Percentiles rank a stretch among this genome's conserved stretches.
Evolutionary conservation across 2,113 vertebrate species (phyloP).

Genomic region (Trematomus loennbergii): DNA sequence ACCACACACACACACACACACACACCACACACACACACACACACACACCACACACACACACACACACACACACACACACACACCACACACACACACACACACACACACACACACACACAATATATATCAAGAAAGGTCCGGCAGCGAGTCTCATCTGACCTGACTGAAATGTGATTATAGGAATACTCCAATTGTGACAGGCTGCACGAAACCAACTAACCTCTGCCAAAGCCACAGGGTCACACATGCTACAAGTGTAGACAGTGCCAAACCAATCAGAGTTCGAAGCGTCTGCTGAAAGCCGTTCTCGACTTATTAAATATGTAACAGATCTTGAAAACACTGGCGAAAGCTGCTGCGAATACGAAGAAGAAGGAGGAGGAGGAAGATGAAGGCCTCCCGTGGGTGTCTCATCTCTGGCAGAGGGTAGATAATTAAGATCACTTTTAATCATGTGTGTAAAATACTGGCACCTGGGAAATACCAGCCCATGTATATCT

Average conservation of each 20-base stretch:
- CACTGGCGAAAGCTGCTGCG: constrained; percentile 14
- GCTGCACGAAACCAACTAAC: background rate
- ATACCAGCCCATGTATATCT: constrained; percentile 11
- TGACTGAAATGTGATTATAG: constrained; percentile 28
- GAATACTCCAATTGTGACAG: constrained; percentile 18
- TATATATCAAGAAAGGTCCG: constrained; percentile 43
- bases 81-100: background rate
- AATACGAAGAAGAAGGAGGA: background rate
- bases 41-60: no score
- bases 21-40: no score
- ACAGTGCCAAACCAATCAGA: constrained; percentile 31
- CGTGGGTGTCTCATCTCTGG: constrained; percentile 49
- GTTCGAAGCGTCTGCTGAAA: constrained; percentile 22
- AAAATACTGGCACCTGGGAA: constrained; percentile 54
- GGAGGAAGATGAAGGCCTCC: background rate
- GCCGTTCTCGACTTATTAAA: constrained; percentile 44
- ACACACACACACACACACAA: constrained; percentile 5
- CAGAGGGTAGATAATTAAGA: constrained; percentile 62
- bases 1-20: no score
- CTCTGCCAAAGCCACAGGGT: background rate
- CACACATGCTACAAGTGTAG: constrained; percentile 1
- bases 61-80: constrained; percentile 7
- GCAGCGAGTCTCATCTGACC: constrained; percentile 50
- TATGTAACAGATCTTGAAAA: constrained; percentile 47
- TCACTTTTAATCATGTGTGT: constrained; percentile 58